Percentiles rank a stretch among this genome's conserved stretches.
Conservation (phyloP, 2,888 invertebrate genomes). For the Chouioia cunea region DNA sequence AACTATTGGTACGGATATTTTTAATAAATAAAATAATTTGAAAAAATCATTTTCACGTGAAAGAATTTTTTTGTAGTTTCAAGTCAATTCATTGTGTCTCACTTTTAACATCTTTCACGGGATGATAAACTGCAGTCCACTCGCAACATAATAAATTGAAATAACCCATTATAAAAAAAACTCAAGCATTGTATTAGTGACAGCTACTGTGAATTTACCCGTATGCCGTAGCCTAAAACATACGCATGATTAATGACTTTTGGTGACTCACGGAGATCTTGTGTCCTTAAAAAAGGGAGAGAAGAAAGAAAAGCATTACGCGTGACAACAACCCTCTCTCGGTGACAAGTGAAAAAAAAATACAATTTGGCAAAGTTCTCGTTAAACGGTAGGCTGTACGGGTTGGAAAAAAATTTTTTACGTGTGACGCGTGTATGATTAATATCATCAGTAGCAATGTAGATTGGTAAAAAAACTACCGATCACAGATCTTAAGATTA, state of each 20-base stretch:
- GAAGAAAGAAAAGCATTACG: slow-evolving; percentile 16
- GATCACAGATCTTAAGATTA: slow-evolving; percentile 35
- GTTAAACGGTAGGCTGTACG: slow-evolving; percentile 46
- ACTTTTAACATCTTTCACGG: not conserved
- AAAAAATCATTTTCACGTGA: no score
- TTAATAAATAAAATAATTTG: no score
- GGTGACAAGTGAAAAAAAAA: slow-evolving; percentile 43
- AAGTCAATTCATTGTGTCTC: not conserved
- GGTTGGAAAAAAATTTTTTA: slow-evolving; percentile 34
- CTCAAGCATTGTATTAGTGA: not conserved
- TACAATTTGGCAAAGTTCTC: slow-evolving; percentile 47
- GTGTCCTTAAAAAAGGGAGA: not conserved
- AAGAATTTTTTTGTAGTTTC: no score
- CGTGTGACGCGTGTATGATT: slow-evolving; percentile 40
- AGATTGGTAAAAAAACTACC: slow-evolving; percentile 36
- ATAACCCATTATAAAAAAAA: slow-evolving; percentile 25
- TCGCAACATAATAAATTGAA: slow-evolving; percentile 22
- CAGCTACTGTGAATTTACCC: slow-evolving; percentile 26
- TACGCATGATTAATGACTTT: slow-evolving; percentile 44
- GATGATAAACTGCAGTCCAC: slow-evolving; percentile 7
- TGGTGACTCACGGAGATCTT: slow-evolving; percentile 38
- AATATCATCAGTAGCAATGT: slow-evolving; percentile 42
- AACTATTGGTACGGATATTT: no score
- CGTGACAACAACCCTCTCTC: slow-evolving; percentile 44
- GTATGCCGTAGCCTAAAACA: slow-evolving; percentile 17